Evolutionary conservation across 2,888 invertebrate species (phyloP), one percentile per base, ranked within the genome.

Genomic region (Phragmatobia fuliginosa): DNA sequence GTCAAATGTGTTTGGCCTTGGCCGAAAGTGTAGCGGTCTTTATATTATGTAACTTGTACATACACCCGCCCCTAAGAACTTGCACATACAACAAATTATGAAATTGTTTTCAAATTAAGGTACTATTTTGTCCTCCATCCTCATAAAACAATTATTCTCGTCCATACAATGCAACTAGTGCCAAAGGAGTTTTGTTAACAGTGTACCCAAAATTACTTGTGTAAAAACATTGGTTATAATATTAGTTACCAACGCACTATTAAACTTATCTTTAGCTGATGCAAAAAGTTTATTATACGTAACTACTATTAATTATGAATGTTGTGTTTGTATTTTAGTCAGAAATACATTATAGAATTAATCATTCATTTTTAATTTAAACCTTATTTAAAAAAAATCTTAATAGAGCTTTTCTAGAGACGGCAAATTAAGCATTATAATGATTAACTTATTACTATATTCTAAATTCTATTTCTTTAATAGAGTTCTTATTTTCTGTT

Each of bases 301-400:
- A 28, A 18, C 14, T 52, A 65, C 36, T 18, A 10, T 59, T 64
- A 49, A 45, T 64, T 66, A 41, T 64, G 28, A 70, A 66, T 70
- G 62, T 56, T 67, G 62, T 69, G 45, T 70, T 33, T 67, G 49
- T 63, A 31, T 68, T 70, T 71, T 25, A 21, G 56, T 58, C 60
- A 67, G 65, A 70, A 69, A 66, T 74, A 68, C 41, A 59, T 72
- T 58, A 61, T 31, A 33, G n/a, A 1, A 10, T 49, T 25, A 25
- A 25, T 49, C 36, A 36, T 36, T 36, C 1, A 36, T 2, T 49
- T n/a, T 16, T 8, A n/a, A n/a, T n/a, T n/a, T n/a, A n/a, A n/a
- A n/a, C n/a, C n/a, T n/a, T n/a, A n/a, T n/a, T n/a, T n/a, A n/a
- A n/a, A n/a, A n/a, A n/a, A 45, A 7, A 45, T n/a, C 21, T 49